Evolutionary conservation across 2,113 vertebrate genomes (phyloP), one percentile per base, ranked within the genome.

Genomic region (Hemiscyllium ocellatum): DNA sequence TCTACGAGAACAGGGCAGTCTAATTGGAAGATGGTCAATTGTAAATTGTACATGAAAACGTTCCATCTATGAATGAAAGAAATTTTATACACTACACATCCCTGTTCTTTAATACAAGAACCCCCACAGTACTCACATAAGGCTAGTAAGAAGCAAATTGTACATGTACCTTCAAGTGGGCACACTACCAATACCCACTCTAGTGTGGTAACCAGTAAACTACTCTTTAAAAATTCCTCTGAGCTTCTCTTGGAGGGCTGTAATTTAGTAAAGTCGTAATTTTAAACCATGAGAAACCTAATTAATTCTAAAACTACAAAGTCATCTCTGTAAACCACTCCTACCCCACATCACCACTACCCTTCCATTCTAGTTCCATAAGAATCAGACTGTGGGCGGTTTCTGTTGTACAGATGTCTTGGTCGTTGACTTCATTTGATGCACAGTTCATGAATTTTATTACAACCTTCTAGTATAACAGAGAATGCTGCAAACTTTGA

Each of bases 201-300:
- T 15, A 52, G 94, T 52, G 68, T 76, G 22, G 94, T 52, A 95
- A 95, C 65, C 68, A 50, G 22, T 29, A 37, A 61, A 70, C 68
- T 52, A 33, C 47, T 52, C 94, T 72, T 72, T 95, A 72, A 52
- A 95, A 50, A 50, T 29, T 22, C 22, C 94, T 95, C 68, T 72
- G 94, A 33, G 94, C 69, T 95, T 72, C 26, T 52, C 94, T 52
- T 42, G 26, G 69, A 72, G 69, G 69, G 42, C 13, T 95, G 26
- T 95, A 95, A 95, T 95, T 95, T 95, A 76, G 24, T 50, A 72
- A 95, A 95, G 94, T 24, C 19, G 13, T 95, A 95, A 95, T 76
- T 95, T 95, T 15, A 95, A 95, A 72, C 68, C 24, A 50, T 72
- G 42, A 95, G 72, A 76, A 95, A 52, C 69, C 26, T 52, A 95